Conservation (phyloP, 2,113 vertebrate species). For the Salvator merianae region DNA sequence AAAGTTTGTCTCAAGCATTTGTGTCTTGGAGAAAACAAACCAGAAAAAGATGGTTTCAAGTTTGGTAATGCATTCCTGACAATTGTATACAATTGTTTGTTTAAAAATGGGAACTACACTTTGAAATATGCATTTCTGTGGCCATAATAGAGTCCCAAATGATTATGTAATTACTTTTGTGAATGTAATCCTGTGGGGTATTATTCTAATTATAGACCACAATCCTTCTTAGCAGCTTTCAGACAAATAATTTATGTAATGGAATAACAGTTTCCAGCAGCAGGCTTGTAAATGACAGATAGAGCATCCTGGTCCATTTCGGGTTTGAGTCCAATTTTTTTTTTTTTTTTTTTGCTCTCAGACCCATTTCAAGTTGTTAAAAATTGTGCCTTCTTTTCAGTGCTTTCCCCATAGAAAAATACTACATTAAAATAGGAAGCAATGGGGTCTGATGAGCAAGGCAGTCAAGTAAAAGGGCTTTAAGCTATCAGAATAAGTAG, state of each 20-base stretch:
- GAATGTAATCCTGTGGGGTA: constrained; percentile 71
- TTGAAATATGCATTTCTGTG: constrained; percentile 55
- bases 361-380: too few species aligned
- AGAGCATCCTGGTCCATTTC: not conserved
- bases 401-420: too few species aligned
- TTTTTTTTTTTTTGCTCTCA: not conserved
- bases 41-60: not conserved
- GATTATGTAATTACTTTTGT: constrained; percentile 78
- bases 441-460: too few species aligned
- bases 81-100: constrained; percentile 12
- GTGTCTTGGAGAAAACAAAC: not conserved
- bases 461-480: too few species aligned
- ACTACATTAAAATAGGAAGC: too few species aligned
- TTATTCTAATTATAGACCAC: constrained; percentile 78
- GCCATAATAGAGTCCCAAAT: constrained; percentile 63
- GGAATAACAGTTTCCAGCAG: constrained; percentile 67
- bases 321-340: not conserved
- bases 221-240: constrained; percentile 75
- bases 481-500: too few species aligned
- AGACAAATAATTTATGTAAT: constrained; percentile 73
- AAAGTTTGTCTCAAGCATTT: constrained; percentile 6
- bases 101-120: constrained; percentile 5
- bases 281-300: constrained; percentile 46
- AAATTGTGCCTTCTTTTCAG: too few species aligned
- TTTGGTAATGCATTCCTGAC: constrained; percentile 11